Evolutionary conservation across 2,113 vertebrate species (phyloP), one percentile per base, ranked within the genome.

Genomic region (Podocnemis expansa): DNA sequence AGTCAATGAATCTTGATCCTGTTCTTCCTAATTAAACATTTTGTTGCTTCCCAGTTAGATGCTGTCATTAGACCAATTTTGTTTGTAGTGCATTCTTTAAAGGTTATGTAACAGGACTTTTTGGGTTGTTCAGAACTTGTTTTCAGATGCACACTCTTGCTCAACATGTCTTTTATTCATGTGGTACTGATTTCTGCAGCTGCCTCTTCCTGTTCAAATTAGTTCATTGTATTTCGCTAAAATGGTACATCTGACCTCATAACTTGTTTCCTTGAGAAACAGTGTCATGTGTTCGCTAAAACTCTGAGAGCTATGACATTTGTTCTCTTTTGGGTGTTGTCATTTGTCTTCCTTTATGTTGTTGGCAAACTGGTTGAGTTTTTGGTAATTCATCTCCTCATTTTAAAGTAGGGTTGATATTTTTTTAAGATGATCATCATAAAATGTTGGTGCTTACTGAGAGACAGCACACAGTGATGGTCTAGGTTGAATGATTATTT

Each of bases 1-100:
- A 86, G 81, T 67, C 94, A 70, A 52, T 93, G 58, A 95, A 58
- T 60, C 3, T 8, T 89, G 82, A 70, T 70, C 92, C 41, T 93
- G 9, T 84, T 95, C 92, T 94, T 91, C 76, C 51, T 75, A 60
- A 70, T 70, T 38, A n/a, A 17, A 70, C 67, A 41, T 10, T 9
- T 13, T 38, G 17, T 70, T n/a, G 67, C 67, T 70, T 41, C 21
- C n/a, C 8, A 70, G 67, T 70, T 70, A n/a, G 34, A 41, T 38
- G 22, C 17, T 38, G 63, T 95, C 70, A 79, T 96, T 92, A 67
- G 89, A 58, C 90, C 85, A 55, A 8, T 89, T 91, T 93, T 70
- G 58, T 60, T 70, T 67, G 16, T 67, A n/a, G 63, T 19, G 19
- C 31, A 67, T 67, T 38, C 13, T 38, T 67, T 67, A 67, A 17